A percentile compares a stretch with the other conserved stretches of the same genome.
phyloP scores from a whole-genome alignment of 2,888 invertebrate species.

The Sinodicranocentrus sp. region DNA sequence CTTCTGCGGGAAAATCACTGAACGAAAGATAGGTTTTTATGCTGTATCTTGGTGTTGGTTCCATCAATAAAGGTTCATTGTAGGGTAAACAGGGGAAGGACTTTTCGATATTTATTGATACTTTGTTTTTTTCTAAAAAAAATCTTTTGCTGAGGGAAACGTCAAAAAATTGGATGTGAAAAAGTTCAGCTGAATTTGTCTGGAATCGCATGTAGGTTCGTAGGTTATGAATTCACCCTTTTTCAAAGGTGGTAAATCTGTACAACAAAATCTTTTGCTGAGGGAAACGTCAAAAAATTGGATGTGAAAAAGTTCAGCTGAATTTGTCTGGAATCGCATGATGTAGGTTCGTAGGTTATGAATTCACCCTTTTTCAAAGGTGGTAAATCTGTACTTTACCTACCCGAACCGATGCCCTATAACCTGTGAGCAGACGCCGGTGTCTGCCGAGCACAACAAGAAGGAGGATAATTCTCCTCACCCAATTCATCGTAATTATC shows the following conservation, averaged over 20 bases:
- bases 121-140: background rate
- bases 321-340: constrained; percentile 50
- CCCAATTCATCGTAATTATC: constrained; percentile 66
- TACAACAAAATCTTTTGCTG: constrained; percentile 28
- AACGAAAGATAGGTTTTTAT: background rate
- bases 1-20: constrained; percentile 9
- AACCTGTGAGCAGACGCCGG: constrained; percentile 55
- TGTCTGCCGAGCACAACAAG: constrained; percentile 52
- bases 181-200: constrained; percentile 32
- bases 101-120: constrained; percentile 40
- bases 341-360: constrained; percentile 17
- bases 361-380: constrained; percentile 44
- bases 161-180: constrained; percentile 39
- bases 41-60: background rate
- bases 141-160: constrained; percentile 37
- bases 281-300: constrained; percentile 52
- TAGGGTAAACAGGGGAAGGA: constrained; percentile 7
- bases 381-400: constrained; percentile 59
- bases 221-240: constrained; percentile 36
- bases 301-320: constrained; percentile 22
- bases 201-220: constrained; percentile 41
- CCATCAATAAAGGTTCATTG: constrained; percentile 25
- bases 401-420: constrained; percentile 52
- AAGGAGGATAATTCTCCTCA: constrained; percentile 65
- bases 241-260: constrained; percentile 48